These are phyloP conservation scores for Sialia sialis DNA, from an alignment of 2,113 vertebrate species.

Conservation along the genomic window DNA sequence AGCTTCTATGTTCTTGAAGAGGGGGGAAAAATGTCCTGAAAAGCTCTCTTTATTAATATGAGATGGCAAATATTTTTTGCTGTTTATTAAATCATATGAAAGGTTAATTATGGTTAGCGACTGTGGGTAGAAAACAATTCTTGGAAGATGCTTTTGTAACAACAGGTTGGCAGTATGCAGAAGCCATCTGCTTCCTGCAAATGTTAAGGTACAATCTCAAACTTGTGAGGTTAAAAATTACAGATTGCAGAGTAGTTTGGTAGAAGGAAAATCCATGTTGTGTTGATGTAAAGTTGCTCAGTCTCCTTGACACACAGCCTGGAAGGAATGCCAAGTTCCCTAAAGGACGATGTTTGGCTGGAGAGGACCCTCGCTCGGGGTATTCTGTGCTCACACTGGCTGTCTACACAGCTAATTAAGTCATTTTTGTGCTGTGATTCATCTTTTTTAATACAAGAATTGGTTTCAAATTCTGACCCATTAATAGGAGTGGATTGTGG, in stretches of 20 bases:
- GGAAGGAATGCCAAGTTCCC: constrained; percentile 65
- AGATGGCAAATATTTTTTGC: constrained; percentile 72
- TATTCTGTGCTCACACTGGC: constrained; percentile 59
- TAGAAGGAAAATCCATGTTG: constrained; percentile 73
- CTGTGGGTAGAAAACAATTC: constrained; percentile 77
- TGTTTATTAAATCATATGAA: constrained; percentile 76
- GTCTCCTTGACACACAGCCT: constrained; percentile 71
- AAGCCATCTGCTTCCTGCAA: constrained; percentile 82
- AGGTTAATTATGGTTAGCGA: constrained; percentile 79
- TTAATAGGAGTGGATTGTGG: constrained; percentile 41
- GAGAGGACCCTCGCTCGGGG: constrained; percentile 63
- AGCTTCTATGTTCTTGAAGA: background rate
- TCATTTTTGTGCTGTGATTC: background rate
- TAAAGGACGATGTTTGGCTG: constrained; percentile 60
- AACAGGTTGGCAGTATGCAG: constrained; percentile 80
- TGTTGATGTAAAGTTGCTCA: constrained; percentile 75
- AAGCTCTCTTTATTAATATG: constrained; percentile 67
- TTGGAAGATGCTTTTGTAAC: constrained; percentile 77
- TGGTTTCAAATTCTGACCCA: constrained; percentile 46
- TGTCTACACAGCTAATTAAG: constrained; percentile 68
- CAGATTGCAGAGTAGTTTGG: constrained; percentile 73
- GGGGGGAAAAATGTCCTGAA: background rate
- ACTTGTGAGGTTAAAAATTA: constrained; percentile 79
- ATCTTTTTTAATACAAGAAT: background rate
- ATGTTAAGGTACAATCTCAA: constrained; percentile 82